Conservation (phyloP, 2,888 invertebrate species). For the Drosophila mimica region DNA sequence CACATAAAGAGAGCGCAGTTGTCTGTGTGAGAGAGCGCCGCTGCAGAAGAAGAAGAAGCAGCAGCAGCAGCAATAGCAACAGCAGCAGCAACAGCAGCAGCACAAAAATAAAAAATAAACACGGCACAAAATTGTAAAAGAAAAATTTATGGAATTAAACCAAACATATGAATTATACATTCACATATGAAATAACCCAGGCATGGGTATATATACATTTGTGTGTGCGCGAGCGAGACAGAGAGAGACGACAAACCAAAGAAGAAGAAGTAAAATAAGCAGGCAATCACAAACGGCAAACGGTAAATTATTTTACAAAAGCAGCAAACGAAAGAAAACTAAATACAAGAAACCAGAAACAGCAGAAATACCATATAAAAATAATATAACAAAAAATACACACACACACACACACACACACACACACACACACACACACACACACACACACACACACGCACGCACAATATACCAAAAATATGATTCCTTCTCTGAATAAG, state of each 20-base stretch:
- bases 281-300: conserved; percentile 61
- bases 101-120: conserved; percentile 18
- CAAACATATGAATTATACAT: conserved; percentile 73
- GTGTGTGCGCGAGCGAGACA: conserved; percentile 2
- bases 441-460: conserved; percentile 2
- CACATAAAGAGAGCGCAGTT: conserved; percentile 16
- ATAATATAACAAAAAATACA: conserved; percentile 16
- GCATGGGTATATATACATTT: conserved; percentile 6
- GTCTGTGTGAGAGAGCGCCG: conserved; percentile 18
- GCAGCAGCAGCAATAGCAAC: not conserved
- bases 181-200: conserved; percentile 40
- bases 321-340: conserved; percentile 60
- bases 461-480: conserved; percentile 20
- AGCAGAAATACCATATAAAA: conserved; percentile 49
- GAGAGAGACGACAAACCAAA: conserved; percentile 49
- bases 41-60: conserved; percentile 11
- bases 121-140: conserved; percentile 70
- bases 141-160: conserved; percentile 77
- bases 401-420: conserved; percentile 1
- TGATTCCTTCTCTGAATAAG: conserved; percentile 41
- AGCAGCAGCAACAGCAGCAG: conserved; percentile 5
- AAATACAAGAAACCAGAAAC: conserved; percentile 45
- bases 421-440: conserved; percentile 3
- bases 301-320: conserved; percentile 81
- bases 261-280: conserved; percentile 32